Percentiles rank a stretch among this genome's conserved stretches.
Evolutionary conservation across 2,797 vertebrate genomes (phyloP).

Genomic region (Anguilla marmorata): DNA sequence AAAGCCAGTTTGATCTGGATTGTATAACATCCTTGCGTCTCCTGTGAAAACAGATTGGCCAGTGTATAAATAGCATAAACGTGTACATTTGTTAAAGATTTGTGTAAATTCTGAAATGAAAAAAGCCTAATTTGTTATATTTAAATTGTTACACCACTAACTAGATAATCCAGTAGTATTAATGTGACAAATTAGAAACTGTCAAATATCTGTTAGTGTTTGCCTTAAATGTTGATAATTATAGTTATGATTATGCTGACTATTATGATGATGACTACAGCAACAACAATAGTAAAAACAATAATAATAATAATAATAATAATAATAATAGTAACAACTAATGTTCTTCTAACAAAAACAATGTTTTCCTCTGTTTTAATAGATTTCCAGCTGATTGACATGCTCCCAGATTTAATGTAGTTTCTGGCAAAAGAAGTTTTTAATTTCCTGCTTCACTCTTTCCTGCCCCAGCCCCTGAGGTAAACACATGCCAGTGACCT

Average conservation of each 20-base stretch:
- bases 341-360: neutral
- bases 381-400: neutral
- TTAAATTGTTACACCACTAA: neutral
- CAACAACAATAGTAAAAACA: too few species aligned
- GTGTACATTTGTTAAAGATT: neutral
- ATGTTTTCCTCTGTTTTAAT: neutral
- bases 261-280: neutral
- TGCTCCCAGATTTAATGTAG: neutral
- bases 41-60: too few species aligned
- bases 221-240: neutral
- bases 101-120: neutral
- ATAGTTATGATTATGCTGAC: neutral
- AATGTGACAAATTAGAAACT: neutral
- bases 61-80: neutral
- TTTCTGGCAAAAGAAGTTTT: neutral
- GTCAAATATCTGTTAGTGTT: neutral
- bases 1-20: neutral
- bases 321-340: too few species aligned
- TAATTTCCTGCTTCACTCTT: neutral
- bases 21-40: too few species aligned
- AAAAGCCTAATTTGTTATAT: neutral
- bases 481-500: constrained; percentile 39
- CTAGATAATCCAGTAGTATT: neutral
- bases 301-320: too few species aligned
- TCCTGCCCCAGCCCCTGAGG: neutral